phyloP scores from a whole-genome alignment of 1,140 invertebrate genomes.

The Pogonus chalceus region DNA sequence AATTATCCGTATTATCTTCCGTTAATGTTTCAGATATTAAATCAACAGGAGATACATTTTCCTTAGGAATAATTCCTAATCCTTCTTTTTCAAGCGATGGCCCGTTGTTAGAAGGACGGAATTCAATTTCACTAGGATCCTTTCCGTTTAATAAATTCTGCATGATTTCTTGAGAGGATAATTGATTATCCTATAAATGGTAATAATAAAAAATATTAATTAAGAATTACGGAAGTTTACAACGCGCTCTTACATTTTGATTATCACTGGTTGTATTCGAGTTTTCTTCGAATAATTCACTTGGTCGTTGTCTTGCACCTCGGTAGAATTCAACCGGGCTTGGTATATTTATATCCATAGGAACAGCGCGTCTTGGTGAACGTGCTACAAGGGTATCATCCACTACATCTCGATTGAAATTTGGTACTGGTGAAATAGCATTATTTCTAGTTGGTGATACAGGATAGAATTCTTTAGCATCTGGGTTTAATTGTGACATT shows the following conservation, averaged over 20 bases:
- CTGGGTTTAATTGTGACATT: constrained; percentile 56
- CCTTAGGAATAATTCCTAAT: neutral
- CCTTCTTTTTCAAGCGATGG: neutral
- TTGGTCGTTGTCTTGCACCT: constrained; percentile 46
- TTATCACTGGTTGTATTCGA: constrained; percentile 41
- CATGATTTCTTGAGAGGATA: constrained; percentile 25
- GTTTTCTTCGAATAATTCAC: constrained; percentile 43
- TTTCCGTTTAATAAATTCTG: constrained; percentile 31
- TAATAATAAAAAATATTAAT: constrained; percentile 9
- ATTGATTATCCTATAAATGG: constrained; percentile 21
- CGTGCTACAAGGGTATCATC: constrained; percentile 47
- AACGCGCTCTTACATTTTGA: constrained; percentile 20
- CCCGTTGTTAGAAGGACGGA: constrained; percentile 20
- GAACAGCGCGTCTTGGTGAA: constrained; percentile 48
- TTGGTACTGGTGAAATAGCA: constrained; percentile 30
- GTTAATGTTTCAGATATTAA: neutral
- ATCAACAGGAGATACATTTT: neutral
- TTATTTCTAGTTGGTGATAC: constrained; percentile 42
- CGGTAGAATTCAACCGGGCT: constrained; percentile 50
- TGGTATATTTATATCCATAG: constrained; percentile 47
- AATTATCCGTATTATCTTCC: too few species aligned
- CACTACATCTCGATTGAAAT: constrained; percentile 25
- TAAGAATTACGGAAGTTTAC: neutral
- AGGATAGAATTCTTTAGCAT: constrained; percentile 61
- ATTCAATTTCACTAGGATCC: constrained; percentile 32